phyloP scores from a whole-genome alignment of 2,113 vertebrate genomes.

The Channa argus region DNA sequence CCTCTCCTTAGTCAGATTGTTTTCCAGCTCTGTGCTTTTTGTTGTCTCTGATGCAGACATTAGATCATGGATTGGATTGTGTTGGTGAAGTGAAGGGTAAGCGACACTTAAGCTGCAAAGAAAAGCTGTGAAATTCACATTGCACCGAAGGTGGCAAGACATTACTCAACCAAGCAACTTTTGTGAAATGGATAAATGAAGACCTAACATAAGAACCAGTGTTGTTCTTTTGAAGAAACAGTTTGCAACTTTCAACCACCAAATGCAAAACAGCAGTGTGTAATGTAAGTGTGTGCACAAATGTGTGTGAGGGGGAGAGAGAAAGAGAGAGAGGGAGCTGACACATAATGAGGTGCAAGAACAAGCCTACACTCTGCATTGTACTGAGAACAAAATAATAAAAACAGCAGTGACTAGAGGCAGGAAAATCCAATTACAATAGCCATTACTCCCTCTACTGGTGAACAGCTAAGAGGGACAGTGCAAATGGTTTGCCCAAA shows the following conservation, averaged over 20 bases:
- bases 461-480: conserved; percentile 56
- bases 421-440: conserved; percentile 61
- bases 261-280: conserved; percentile 21
- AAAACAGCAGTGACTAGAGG: conserved; percentile 53
- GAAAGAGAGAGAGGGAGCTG: conserved; percentile 21
- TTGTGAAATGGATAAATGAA: conserved; percentile 47
- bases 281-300: conserved; percentile 10
- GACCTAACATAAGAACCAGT: conserved; percentile 50
- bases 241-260: conserved; percentile 40
- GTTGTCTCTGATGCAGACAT: conserved; percentile 12
- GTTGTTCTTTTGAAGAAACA: conserved; percentile 27
- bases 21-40: neutral
- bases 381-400: conserved; percentile 58
- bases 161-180: conserved; percentile 42
- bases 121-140: conserved; percentile 39
- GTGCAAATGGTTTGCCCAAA: conserved; percentile 40
- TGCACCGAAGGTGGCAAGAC: conserved; percentile 26
- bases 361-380: conserved; percentile 64
- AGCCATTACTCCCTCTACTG: conserved; percentile 65
- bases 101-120: conserved; percentile 41
- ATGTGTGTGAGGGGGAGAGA: neutral
- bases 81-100: conserved; percentile 28
- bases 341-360: conserved; percentile 61
- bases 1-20: neutral
- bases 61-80: conserved; percentile 9